Evolutionary conservation across 2,888 invertebrate species (phyloP), one percentile per base, ranked within the genome.

Genomic region (Athalia circularis): DNA sequence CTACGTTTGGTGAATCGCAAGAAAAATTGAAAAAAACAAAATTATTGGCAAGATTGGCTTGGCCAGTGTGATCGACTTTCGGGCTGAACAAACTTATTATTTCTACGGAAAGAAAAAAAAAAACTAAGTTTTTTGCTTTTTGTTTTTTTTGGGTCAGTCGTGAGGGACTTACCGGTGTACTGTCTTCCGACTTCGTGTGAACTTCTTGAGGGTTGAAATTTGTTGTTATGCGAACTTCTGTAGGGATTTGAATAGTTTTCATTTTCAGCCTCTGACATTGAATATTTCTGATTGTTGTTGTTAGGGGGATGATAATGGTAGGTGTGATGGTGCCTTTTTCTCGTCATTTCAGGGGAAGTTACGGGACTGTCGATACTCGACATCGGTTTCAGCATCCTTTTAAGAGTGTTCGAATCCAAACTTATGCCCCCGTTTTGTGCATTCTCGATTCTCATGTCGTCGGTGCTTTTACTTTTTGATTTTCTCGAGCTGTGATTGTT

Each of bases 371-470:
- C 97, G 79, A 95, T 94, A 84, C 96, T 96, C 45, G 97, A 96
- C 94, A 98, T 96, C 72, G 98, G 97, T 88, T 98, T 97, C 85
- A 98, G 92, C 96, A 98, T 97, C 82, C 97, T 94, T 90, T 98
- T 98, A 85, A 98, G 92, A 7, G 97, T 97, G 88, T 94, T 95
- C 87, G 95, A 95, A 90, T 97, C 97, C 91, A 95, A 90, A 84
- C 90, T 92, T 85, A 92, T 91, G 52, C 91, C 91, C 80, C 88
- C 88, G 78, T 89, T 88, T 79, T 89, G 88, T 57, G 88, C 86
- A 79, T 89, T 90, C 77, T 90, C 90, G 83, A 90, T 90, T 79
- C 90, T 94, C 95, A 97, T 97, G 88, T 97, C 96, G 91, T 97
- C 97, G 76, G 97, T 97, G 91, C 97, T 97, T 91, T 97, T 97